These are phyloP conservation scores for Mastacembelus armatus DNA, from an alignment of 2,797 vertebrate species.

Conservation along the genomic window DNA sequence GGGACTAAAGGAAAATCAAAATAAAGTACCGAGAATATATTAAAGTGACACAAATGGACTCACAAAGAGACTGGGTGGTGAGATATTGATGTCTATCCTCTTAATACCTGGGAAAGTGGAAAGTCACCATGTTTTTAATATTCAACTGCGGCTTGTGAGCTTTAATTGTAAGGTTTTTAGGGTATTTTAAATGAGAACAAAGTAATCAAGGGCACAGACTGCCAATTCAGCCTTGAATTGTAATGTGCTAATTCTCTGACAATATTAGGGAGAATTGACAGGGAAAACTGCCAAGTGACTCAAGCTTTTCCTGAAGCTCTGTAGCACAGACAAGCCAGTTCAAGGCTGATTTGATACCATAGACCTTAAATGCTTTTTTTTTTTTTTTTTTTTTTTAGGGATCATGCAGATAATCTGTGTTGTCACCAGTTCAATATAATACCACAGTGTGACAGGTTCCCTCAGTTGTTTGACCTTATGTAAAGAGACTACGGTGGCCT, in stretches of 20 bases:
- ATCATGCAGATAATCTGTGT: no score
- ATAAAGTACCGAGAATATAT: conserved; percentile 2
- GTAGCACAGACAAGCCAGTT: neutral
- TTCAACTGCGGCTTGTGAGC: conserved; percentile 19
- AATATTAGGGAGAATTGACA: conserved; percentile 30
- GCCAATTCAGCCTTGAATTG: conserved; percentile 49
- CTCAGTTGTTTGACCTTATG: neutral
- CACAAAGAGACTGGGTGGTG: no score
- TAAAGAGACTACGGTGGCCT: neutral
- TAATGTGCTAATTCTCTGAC: conserved; percentile 56
- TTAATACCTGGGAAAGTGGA: conserved; percentile 1
- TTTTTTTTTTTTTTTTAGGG: neutral
- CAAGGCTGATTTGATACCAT: conserved; percentile 7
- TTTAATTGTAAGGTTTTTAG: conserved; percentile 41
- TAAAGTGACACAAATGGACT: conserved; percentile 4
- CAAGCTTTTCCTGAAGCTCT: conserved; percentile 36
- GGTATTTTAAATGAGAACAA: conserved; percentile 41
- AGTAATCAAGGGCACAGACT: conserved; percentile 43
- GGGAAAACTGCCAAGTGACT: conserved; percentile 40
- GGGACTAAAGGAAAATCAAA: conserved; percentile 20
- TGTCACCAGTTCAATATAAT: neutral
- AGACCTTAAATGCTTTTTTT: no score
- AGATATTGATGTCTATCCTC: conserved; percentile 5
- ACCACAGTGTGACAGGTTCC: neutral
- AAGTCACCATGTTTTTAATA: conserved; percentile 37